Conservation (phyloP, 2,888 invertebrate species). For the Drosophila flavopinicola region DNA sequence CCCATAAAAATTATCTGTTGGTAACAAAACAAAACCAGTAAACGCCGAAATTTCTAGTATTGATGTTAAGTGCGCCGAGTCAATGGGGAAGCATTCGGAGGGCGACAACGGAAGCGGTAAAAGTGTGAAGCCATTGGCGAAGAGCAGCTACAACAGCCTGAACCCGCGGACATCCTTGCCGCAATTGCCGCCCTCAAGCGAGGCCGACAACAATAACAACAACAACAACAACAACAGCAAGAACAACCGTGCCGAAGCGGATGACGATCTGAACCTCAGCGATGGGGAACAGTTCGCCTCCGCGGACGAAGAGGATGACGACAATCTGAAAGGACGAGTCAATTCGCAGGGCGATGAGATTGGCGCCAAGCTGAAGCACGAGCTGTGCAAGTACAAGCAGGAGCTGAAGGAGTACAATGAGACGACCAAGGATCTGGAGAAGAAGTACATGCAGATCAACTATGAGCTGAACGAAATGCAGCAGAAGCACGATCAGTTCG, state of each 20-base stretch:
- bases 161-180: constrained; percentile 27
- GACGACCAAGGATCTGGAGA: constrained; percentile 75
- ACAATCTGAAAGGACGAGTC: not conserved
- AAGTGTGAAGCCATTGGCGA: constrained; percentile 10
- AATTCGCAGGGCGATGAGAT: constrained; percentile 43
- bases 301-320: constrained; percentile 17
- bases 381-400: constrained; percentile 75
- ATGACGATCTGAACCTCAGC: constrained; percentile 25
- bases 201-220: constrained; percentile 21
- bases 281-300: constrained; percentile 29
- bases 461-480: constrained; percentile 79
- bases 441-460: constrained; percentile 81
- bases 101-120: constrained; percentile 20
- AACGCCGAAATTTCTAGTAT: constrained; percentile 52
- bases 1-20: constrained; percentile 71
- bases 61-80: constrained; percentile 34
- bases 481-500: constrained; percentile 73
- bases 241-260: constrained; percentile 8
- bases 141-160: constrained; percentile 34
- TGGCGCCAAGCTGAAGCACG: constrained; percentile 69
- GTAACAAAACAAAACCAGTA: constrained; percentile 31
- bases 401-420: constrained; percentile 79
- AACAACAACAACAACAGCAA: constrained; percentile 28
- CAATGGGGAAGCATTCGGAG: constrained; percentile 60
- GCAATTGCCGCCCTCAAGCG: constrained; percentile 4